These are phyloP conservation scores for Adineta ricciae DNA, from an alignment of 2,888 invertebrate genomes.

Conservation along the genomic window DNA sequence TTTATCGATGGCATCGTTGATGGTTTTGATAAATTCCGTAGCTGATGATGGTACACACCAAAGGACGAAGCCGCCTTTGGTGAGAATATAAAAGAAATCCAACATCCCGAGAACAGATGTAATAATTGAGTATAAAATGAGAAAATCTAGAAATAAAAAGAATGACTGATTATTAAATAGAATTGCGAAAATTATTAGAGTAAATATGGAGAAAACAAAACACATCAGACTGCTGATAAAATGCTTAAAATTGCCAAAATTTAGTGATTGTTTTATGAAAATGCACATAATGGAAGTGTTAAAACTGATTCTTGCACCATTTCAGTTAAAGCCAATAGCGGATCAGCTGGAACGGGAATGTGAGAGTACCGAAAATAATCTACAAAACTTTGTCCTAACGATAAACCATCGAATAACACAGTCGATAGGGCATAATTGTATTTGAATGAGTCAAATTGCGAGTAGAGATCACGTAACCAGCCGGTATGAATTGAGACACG, in stretches of 20 bases:
- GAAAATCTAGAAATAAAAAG: not conserved
- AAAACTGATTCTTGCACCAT: not conserved
- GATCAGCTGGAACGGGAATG: not conserved
- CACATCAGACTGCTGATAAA: not conserved
- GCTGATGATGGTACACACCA: slow-evolving; percentile 94
- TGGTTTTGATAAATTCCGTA: slow-evolving; percentile 78
- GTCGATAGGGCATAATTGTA: not conserved
- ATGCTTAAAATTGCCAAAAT: not conserved
- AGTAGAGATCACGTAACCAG: not conserved
- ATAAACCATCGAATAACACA: not conserved
- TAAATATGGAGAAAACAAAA: too few species aligned
- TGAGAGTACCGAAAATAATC: not conserved
- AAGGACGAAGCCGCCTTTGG: slow-evolving; percentile 93
- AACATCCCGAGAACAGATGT: slow-evolving; percentile 61
- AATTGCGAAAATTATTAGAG: too few species aligned
- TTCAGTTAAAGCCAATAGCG: not conserved
- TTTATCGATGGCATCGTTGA: slow-evolving; percentile 85
- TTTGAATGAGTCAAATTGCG: not conserved
- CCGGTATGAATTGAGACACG: not conserved
- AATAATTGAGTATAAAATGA: not conserved
- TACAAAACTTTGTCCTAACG: not conserved
- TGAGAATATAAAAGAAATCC: slow-evolving; percentile 96
- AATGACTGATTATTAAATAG: too few species aligned
- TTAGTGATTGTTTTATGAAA: too few species aligned
- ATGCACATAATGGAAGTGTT: not conserved